A percentile compares a stretch with the other conserved stretches of the same genome.
These are phyloP conservation scores for Agelastica alni DNA, from an alignment of 2,888 invertebrate genomes.

Conservation along the genomic window DNA sequence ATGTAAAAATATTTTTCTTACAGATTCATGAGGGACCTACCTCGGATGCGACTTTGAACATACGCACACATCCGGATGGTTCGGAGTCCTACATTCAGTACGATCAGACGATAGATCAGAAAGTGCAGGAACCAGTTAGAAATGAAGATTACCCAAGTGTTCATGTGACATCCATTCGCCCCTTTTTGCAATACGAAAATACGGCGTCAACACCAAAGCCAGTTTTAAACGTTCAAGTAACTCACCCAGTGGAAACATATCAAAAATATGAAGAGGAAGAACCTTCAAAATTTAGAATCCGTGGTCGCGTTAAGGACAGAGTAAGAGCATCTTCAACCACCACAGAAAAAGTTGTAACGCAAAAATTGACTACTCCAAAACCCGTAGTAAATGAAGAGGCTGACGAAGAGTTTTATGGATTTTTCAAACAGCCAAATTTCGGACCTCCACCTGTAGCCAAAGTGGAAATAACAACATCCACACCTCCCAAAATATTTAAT, in stretches of 20 bases:
- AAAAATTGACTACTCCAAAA: constrained; percentile 32
- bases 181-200: constrained; percentile 34
- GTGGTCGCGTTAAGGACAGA: constrained; percentile 42
- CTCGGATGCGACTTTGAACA: constrained; percentile 20
- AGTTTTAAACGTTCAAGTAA: constrained; percentile 40
- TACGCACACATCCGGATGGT: constrained; percentile 21
- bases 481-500: constrained; percentile 6
- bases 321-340: constrained; percentile 32
- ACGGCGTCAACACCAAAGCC: constrained; percentile 34
- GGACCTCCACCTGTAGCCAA: constrained; percentile 31
- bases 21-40: constrained; percentile 29
- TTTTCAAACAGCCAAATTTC: constrained; percentile 56
- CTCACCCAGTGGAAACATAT: constrained; percentile 34
- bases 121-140: constrained; percentile 19
- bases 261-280: constrained; percentile 32
- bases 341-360: constrained; percentile 33
- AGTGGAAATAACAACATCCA: constrained; percentile 14
- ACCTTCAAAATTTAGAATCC: constrained; percentile 35
- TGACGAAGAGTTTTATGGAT: constrained; percentile 57
- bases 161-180: constrained; percentile 34
- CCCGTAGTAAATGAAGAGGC: constrained; percentile 38
- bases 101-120: constrained; percentile 38
- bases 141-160: constrained; percentile 22
- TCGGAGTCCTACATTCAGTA: constrained; percentile 46
- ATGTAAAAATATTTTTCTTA: background rate